Percentiles rank a stretch among this genome's conserved stretches.
phyloP scores from a whole-genome alignment of 2,113 vertebrate species.

The Oostethus manadensis region DNA sequence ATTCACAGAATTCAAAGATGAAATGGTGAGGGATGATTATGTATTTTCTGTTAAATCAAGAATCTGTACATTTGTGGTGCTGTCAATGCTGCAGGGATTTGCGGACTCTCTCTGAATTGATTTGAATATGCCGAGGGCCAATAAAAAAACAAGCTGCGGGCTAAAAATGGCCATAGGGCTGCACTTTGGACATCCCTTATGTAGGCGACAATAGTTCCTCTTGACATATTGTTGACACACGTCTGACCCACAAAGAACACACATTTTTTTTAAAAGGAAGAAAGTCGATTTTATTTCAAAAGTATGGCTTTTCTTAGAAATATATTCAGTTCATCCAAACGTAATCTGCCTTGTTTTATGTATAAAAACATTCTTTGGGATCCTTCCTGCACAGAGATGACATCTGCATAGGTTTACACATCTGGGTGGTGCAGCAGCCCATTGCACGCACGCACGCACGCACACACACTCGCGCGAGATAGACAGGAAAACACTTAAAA shows the following conservation, averaged over 20 bases:
- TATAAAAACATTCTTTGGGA: conserved; percentile 70
- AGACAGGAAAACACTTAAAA: conserved; percentile 18
- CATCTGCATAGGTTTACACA: conserved; percentile 74
- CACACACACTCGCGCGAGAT: conserved; percentile 19
- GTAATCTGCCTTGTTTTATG: conserved; percentile 36
- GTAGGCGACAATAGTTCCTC: no score
- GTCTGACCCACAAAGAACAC: neutral
- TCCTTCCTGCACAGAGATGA: conserved; percentile 66
- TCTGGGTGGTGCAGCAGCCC: conserved; percentile 21
- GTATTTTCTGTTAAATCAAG: no score
- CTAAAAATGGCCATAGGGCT: no score
- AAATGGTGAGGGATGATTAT: no score
- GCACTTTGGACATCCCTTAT: no score
- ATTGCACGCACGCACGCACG: neutral
- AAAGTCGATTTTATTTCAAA: conserved; percentile 59
- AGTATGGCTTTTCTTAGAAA: conserved; percentile 67
- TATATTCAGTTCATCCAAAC: conserved; percentile 68
- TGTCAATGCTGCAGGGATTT: no score
- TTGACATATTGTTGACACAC: no score
- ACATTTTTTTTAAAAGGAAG: conserved; percentile 1
- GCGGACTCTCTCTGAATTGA: no score
- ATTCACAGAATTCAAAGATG: no score
- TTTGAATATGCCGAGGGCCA: no score
- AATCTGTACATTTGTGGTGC: no score
- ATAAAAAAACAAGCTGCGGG: no score